Percentiles rank a stretch among this genome's conserved stretches.
phyloP scores from a whole-genome alignment of 2,113 vertebrate genomes.

The Xiphophorus hellerii region DNA sequence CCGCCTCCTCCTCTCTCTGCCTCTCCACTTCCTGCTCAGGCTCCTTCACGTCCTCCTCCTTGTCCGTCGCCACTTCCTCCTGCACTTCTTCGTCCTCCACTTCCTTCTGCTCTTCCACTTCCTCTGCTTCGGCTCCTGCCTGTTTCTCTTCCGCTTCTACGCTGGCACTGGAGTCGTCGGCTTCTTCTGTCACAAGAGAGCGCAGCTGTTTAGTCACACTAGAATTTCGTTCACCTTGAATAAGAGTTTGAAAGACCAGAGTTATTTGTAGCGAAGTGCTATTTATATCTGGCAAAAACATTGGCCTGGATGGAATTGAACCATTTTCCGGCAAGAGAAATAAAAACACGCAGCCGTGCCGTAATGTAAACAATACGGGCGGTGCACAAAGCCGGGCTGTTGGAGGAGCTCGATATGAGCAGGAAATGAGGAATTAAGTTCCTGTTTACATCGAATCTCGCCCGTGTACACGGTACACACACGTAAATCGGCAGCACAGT shows the following conservation, averaged over 20 bases:
- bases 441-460: constrained; percentile 71
- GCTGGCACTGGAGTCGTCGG: constrained; percentile 51
- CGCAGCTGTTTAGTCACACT: background rate
- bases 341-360: constrained; percentile 30
- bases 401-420: constrained; percentile 56
- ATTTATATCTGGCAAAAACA: constrained; percentile 4
- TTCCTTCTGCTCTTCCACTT: constrained; percentile 42
- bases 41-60: constrained; percentile 50
- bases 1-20: constrained; percentile 85
- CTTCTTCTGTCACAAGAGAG: constrained; percentile 55
- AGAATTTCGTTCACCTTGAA: background rate
- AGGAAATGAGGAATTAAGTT: constrained; percentile 76
- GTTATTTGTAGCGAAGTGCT: constrained; percentile 1
- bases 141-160: constrained; percentile 61
- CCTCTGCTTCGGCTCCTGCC: constrained; percentile 22
- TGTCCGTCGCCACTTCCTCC: constrained; percentile 67
- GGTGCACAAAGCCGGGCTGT: constrained; percentile 58
- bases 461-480: constrained; percentile 26
- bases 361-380: constrained; percentile 55
- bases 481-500: constrained; percentile 45
- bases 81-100: constrained; percentile 69
- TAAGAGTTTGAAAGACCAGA: background rate
- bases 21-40: constrained; percentile 69
- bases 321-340: constrained; percentile 22
- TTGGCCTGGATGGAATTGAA: constrained; percentile 12